Base-by-base conservation (phyloP, 2,797 vertebrate genomes). In the Silurus aristotelis region DNA sequence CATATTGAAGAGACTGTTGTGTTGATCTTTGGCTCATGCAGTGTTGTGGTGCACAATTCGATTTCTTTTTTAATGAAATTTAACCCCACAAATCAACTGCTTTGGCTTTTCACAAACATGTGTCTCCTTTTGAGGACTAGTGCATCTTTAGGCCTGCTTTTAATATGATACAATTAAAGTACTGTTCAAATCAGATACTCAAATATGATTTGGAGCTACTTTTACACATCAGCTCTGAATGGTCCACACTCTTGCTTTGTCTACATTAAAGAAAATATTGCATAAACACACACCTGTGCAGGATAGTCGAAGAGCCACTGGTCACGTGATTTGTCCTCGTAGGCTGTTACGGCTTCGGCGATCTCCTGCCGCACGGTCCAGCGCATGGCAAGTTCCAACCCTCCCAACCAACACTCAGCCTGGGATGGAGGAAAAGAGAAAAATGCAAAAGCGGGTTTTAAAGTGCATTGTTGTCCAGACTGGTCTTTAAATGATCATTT, bases 271-370 rank as follows among this genome's bases (percentile, higher is more conserved):
- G 3, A 58, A 82, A 58, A 38, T 17, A 70, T 1, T 22, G 19
- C 48, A 63, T 27, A 31, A 0, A 19, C 15, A 82, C 78, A 84
- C 85, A 94, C 93, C 93, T 95, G 93, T 22, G 93, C 93, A 61
- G 94, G 94, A 83, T 92, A 95, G 81, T 95, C 93, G 90, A 94
- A 94, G 56, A 95, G 89, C 91, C 94, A 96, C 87, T 92, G 91
- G 89, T 96, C 96, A 87, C 92, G 61, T 2, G 94, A 92, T 89
- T 96, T 95, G 90, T 95, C 95, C 86, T 96, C 94, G 71, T 92
- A 94, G 0, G 92, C 92, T 79, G 89, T 88, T 6, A 94, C 93
- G 0, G 93, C 92, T 88, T 96, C 94, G 85, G 93, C 94, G 63
- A 94, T 94, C 91, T 96, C 95, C 90, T 93, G 92, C 75, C 87